Evolutionary conservation across 1,140 invertebrate species (phyloP).

Genomic region (Sminthurinus signatus): DNA sequence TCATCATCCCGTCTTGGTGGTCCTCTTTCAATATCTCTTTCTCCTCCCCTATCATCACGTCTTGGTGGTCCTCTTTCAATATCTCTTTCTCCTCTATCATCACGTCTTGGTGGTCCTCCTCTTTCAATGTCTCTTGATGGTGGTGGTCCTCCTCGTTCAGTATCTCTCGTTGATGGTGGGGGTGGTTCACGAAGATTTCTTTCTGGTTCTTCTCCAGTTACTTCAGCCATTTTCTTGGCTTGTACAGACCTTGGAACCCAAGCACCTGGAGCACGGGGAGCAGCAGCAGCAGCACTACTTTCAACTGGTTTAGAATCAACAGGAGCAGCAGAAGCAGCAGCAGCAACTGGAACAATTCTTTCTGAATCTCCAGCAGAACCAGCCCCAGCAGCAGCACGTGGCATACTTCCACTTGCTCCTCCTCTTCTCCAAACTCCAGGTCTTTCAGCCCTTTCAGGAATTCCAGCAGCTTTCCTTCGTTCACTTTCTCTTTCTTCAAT

Average conservation of each 20-base stretch:
- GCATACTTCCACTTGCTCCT: slow-evolving; percentile 25
- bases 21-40: background rate
- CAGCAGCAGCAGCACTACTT: slow-evolving; percentile 20
- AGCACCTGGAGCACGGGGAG: background rate
- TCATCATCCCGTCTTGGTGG: background rate
- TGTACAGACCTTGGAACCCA: slow-evolving; percentile 17
- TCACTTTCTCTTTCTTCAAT: background rate
- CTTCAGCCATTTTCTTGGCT: slow-evolving; percentile 28
- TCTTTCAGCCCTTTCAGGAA: background rate
- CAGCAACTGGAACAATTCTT: no score
- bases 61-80: slow-evolving; percentile 36
- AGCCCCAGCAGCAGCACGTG: background rate
- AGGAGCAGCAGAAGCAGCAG: background rate
- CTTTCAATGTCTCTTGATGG: slow-evolving; percentile 26
- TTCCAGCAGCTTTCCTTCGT: background rate
- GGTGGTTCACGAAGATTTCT: background rate
- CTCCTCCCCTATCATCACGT: background rate
- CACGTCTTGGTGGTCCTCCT: slow-evolving; percentile 39
- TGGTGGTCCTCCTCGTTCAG: background rate
- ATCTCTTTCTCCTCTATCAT: background rate
- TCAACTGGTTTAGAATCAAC: slow-evolving; percentile 15
- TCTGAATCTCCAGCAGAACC: background rate
- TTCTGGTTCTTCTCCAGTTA: background rate
- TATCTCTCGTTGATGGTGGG: no score
- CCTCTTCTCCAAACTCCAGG: slow-evolving; percentile 22